Base-by-base conservation (phyloP, 2,113 vertebrate genomes). In the Scomber colias region DNA sequence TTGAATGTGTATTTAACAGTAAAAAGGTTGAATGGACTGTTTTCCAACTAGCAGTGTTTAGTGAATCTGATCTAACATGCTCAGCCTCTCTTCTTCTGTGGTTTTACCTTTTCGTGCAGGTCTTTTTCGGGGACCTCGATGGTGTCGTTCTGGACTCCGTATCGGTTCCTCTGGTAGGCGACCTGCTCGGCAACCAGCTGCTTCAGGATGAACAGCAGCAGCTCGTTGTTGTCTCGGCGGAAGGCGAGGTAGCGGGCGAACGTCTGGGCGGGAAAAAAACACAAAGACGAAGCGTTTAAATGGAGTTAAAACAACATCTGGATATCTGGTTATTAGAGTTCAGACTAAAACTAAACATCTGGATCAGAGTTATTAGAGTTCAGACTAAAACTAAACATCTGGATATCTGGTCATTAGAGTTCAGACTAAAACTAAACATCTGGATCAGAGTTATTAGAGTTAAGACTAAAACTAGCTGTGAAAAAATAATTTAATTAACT, bases 181-280 rank as follows among this genome's bases (percentile, higher is more conserved):
- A 97, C 95, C 90, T 97, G 98, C 90, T 99, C 98, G 0, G 97
- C 93, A 16, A 99, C 95, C 87, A 99, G 90, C 94, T 99, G 98
- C 85, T 99, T 99, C 78, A 99, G 94, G 84, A 99, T 94, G 93
- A 99, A 99, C 27, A 99, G 96, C 90, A 99, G 91, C 40, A 99
- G 95, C 90, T 99, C 98, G 0, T 99, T 99, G 96, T 99, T 99
- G 94, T 99, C 98, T 8, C 96, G 89, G 46, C 95, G 96, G 95
- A 99, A 99, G 0, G 98, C 94, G 65, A 99, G 95, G 86, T 99
- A 99, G 15, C 97, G 96, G 7, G 98, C 93, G n/a, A 99, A 99
- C 0, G 97, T 98, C 98, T 99, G 71, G 21, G 30, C 15, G 63
- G 65, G 2, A 68, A 51, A 68, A 51, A 21, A 21, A 21, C 21